Percentiles rank a stretch among this genome's conserved stretches.
phyloP scores from a whole-genome alignment of 2,888 invertebrate species.

The Bombylius discolor region DNA sequence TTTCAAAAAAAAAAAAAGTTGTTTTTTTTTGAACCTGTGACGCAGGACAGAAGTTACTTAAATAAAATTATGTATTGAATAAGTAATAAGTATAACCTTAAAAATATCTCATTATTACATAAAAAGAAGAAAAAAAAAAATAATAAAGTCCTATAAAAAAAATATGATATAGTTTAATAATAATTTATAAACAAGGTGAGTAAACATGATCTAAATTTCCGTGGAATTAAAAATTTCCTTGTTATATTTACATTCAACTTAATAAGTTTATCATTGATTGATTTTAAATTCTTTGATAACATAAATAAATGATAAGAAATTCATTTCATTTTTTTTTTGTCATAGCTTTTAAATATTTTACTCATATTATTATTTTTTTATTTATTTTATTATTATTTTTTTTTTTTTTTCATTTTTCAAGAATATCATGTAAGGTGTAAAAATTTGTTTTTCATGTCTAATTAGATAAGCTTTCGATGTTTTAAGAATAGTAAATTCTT shows the following conservation, averaged over 20 bases:
- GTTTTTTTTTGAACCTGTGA: no score
- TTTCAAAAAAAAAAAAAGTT: no score
- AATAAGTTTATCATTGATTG: neutral
- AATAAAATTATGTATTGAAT: no score
- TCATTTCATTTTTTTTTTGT: neutral
- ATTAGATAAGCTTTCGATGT: conserved; percentile 9
- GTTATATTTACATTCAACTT: neutral
- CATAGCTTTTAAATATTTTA: neutral
- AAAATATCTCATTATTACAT: no score
- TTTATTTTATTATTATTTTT: neutral
- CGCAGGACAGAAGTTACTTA: no score
- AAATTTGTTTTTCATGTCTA: conserved; percentile 4
- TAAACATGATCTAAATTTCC: neutral
- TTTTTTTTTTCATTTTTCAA: neutral
- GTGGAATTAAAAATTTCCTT: neutral
- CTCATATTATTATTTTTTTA: neutral
- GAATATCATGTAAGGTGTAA: conserved; percentile 9
- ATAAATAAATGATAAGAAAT: no score
- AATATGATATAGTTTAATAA: no score
- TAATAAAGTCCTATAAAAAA: no score
- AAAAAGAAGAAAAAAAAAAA: no score
- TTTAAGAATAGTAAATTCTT: no score
- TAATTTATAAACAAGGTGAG: neutral
- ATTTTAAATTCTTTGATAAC: neutral
- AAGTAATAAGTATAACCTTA: no score